A percentile compares a stretch with the other conserved stretches of the same genome.
phyloP scores from a whole-genome alignment of 2,113 vertebrate genomes.

The Proterorhinus semilunaris region DNA sequence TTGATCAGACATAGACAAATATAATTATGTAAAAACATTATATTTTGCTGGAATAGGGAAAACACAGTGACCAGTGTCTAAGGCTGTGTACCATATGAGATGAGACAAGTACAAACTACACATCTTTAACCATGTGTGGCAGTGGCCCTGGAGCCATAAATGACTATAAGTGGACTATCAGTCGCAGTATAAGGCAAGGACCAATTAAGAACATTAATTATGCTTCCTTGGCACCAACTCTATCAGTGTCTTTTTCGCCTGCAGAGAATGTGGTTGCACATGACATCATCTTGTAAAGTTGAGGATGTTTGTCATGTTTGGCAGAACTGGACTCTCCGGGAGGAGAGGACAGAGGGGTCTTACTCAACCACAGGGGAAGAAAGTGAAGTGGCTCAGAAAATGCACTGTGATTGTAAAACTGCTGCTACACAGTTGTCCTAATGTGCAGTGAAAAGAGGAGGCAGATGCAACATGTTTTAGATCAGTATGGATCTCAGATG shows the following conservation, averaged over 20 bases:
- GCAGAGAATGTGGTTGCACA: conserved; percentile 45
- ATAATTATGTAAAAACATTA: not conserved
- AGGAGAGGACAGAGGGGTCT: conserved; percentile 55
- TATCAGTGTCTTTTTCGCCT: conserved; percentile 66
- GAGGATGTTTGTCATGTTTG: conserved; percentile 74
- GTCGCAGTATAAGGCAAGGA: conserved; percentile 55
- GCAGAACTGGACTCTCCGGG: conserved; percentile 57
- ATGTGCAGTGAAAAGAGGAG: conserved; percentile 69
- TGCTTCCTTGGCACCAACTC: conserved; percentile 71
- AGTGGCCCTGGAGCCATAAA: conserved; percentile 52
- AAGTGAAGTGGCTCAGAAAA: conserved; percentile 74
- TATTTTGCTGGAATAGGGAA: not conserved
- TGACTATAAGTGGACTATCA: conserved; percentile 66
- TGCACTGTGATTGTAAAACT: conserved; percentile 58
- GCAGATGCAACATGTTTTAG: conserved; percentile 62
- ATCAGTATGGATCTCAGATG: conserved; percentile 50
- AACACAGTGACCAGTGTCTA: conserved; percentile 3
- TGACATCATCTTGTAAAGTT: conserved; percentile 57
- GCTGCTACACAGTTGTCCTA: conserved; percentile 55
- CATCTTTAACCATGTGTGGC: conserved; percentile 50
- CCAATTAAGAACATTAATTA: conserved; percentile 75
- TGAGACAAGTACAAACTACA: conserved; percentile 58
- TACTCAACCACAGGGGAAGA: conserved; percentile 61
- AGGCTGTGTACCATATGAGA: conserved; percentile 52
- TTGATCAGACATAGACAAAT: no score